These are phyloP conservation scores for Colostygia pectinataria DNA, from an alignment of 2,888 invertebrate genomes.

Conservation along the genomic window DNA sequence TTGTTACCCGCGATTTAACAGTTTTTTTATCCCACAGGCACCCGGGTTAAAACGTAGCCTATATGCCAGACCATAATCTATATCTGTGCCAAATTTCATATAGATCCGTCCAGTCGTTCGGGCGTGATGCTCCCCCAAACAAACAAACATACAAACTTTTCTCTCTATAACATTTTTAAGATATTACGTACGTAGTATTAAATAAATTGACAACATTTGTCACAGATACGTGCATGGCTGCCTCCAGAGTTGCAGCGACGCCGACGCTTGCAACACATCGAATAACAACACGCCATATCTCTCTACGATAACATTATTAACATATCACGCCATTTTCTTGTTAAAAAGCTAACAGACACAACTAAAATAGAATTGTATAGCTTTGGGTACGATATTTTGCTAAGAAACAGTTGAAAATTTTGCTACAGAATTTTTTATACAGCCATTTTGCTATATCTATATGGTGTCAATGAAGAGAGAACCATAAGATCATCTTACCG, in stretches of 20 bases:
- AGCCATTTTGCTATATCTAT: not conserved
- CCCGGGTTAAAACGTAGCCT: too few species aligned
- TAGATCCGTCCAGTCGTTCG: too few species aligned
- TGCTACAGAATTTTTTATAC: not conserved
- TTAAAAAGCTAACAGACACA: slow-evolving; percentile 51
- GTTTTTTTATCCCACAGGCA: too few species aligned
- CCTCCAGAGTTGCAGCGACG: slow-evolving; percentile 96
- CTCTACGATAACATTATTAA: slow-evolving; percentile 21
- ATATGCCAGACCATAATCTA: too few species aligned
- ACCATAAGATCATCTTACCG: too few species aligned
- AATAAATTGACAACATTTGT: slow-evolving; percentile 23
- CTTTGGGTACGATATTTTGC: slow-evolving; percentile 7
- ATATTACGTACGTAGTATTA: too few species aligned
- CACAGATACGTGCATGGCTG: slow-evolving; percentile 94
- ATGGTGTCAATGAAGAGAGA: too few species aligned
- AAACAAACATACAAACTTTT: too few species aligned
- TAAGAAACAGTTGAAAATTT: not conserved
- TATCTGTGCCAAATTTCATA: too few species aligned
- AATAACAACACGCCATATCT: slow-evolving; percentile 22
- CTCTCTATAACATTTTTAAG: too few species aligned
- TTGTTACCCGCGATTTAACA: too few species aligned
- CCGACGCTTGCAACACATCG: slow-evolving; percentile 92
- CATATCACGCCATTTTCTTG: slow-evolving; percentile 26
- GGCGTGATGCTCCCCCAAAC: too few species aligned
- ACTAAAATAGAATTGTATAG: not conserved